phyloP scores from a whole-genome alignment of 2,888 invertebrate species.

The Synanthedon myopaeformis region DNA sequence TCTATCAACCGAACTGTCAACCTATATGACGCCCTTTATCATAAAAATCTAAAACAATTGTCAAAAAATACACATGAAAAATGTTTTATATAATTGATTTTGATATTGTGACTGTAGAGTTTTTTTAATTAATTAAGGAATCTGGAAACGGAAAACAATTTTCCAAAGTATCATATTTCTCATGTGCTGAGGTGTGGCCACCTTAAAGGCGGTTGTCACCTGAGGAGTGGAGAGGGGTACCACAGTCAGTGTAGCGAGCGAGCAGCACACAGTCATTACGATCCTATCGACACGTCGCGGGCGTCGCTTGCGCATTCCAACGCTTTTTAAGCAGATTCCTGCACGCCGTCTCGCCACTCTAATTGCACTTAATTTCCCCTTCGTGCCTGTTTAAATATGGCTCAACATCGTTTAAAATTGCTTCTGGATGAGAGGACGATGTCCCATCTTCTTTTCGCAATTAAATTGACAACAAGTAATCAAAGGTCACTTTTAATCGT shows the following conservation, averaged over 20 bases:
- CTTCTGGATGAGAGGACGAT: conserved; percentile 9
- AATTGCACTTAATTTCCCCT: conserved; percentile 62
- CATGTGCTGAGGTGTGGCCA: not conserved
- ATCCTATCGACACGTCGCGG: conserved; percentile 44
- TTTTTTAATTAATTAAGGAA: too few species aligned
- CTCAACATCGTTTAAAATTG: conserved; percentile 35
- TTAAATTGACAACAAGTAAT: not conserved
- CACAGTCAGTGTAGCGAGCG: conserved; percentile 2
- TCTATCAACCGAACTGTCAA: too few species aligned
- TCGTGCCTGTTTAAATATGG: conserved; percentile 59
- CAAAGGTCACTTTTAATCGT: not conserved
- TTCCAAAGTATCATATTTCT: too few species aligned
- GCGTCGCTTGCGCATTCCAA: conserved; percentile 41
- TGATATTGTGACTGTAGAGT: too few species aligned
- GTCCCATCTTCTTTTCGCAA: conserved; percentile 5
- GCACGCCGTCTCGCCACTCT: conserved; percentile 51
- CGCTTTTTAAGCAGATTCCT: conserved; percentile 52
- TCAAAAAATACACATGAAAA: too few species aligned
- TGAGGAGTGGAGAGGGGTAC: not conserved
- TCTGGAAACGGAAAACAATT: too few species aligned
- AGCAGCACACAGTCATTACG: conserved; percentile 17
- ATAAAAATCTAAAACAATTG: too few species aligned
- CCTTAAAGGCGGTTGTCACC: conserved; percentile 1
- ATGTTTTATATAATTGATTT: too few species aligned
- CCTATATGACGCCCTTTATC: too few species aligned